These are phyloP conservation scores for Serrognathus titanus DNA, from an alignment of 2,888 invertebrate genomes.

Conservation along the genomic window DNA sequence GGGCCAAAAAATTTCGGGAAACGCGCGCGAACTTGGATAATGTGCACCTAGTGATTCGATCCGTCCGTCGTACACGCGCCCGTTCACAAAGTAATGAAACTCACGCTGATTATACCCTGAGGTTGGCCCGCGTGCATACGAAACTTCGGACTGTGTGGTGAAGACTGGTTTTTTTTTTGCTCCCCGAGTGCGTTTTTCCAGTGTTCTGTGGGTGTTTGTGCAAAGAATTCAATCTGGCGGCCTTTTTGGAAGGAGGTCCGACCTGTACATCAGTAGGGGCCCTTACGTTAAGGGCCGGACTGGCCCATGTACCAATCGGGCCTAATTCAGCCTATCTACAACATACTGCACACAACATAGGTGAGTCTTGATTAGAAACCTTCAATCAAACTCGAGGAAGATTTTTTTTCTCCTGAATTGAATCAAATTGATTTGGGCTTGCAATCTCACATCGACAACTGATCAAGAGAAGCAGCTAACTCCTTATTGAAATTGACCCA, in stretches of 20 bases:
- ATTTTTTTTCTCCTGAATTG: background rate
- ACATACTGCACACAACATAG: slow-evolving; percentile 51
- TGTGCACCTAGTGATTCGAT: slow-evolving; percentile 9
- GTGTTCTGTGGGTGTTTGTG: slow-evolving; percentile 14
- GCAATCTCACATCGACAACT: too few species aligned
- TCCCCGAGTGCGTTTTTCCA: background rate
- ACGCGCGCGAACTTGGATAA: background rate
- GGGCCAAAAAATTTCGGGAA: slow-evolving; percentile 9
- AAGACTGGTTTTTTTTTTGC: background rate
- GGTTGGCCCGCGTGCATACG: too few species aligned
- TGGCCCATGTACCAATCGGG: slow-evolving; percentile 73
- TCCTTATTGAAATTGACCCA: too few species aligned
- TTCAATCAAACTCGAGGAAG: background rate
- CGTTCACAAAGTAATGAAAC: background rate
- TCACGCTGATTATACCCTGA: background rate
- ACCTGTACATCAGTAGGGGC: slow-evolving; percentile 55
- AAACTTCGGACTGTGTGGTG: too few species aligned
- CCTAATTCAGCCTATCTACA: slow-evolving; percentile 59
- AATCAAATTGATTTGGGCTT: background rate
- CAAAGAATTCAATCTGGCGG: slow-evolving; percentile 46
- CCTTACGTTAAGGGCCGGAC: slow-evolving; percentile 60
- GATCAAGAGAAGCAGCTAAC: too few species aligned
- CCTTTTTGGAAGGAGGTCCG: slow-evolving; percentile 50
- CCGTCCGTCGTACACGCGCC: background rate
- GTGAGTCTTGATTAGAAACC: slow-evolving; percentile 40